Percentiles rank a stretch among this genome's conserved stretches.
phyloP scores from a whole-genome alignment of 2,113 vertebrate genomes.

The Motacilla tschutschensis region DNA sequence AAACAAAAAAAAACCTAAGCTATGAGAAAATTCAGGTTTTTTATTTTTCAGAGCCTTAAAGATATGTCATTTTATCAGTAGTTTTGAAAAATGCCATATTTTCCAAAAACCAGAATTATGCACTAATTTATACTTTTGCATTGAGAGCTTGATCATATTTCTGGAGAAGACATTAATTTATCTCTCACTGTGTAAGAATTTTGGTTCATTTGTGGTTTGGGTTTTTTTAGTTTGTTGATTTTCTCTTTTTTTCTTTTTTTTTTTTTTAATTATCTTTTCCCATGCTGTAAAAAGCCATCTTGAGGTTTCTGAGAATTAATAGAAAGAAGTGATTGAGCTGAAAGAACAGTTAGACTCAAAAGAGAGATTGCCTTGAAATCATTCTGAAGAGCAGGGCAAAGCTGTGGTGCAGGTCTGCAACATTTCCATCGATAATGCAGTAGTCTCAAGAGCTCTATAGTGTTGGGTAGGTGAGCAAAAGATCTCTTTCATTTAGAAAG shows the following conservation, averaged over 20 bases:
- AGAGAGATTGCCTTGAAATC: background rate
- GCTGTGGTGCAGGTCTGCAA: background rate
- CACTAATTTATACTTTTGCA: background rate
- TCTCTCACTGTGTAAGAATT: background rate
- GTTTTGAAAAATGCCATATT: background rate
- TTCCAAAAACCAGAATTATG: background rate
- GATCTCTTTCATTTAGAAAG: background rate
- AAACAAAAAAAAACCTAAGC: rapidly evolving
- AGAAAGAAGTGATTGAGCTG: background rate
- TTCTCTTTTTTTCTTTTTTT: too few relatives aligned
- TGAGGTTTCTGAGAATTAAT: background rate
- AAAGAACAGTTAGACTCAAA: background rate
- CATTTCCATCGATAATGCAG: background rate
- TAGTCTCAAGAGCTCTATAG: background rate
- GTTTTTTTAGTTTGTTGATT: background rate
- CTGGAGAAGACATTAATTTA: background rate
- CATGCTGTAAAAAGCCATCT: background rate
- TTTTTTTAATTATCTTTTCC: background rate
- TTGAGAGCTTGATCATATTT: background rate
- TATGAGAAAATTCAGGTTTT: rapidly evolving
- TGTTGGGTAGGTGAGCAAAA: background rate
- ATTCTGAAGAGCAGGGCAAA: background rate
- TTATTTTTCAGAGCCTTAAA: background rate
- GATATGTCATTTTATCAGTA: background rate
- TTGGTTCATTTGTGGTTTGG: background rate